Percentiles rank a stretch among this genome's conserved stretches.
Conservation (phyloP, 2,888 invertebrate genomes). For the Glyphotaelius pellucidus region DNA sequence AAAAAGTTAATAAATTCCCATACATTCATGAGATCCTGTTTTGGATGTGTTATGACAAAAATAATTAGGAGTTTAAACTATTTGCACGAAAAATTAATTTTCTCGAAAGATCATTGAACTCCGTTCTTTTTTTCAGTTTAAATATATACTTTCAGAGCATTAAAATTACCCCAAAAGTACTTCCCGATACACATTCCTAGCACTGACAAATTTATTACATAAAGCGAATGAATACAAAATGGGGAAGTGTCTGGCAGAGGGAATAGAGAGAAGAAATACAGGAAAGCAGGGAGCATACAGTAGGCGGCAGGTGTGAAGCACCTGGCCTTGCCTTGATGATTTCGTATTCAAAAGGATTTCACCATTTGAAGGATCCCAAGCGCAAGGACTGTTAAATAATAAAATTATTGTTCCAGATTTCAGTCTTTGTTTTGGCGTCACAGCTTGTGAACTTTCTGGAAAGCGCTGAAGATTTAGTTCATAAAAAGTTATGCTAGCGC, state of each 20-base stretch:
- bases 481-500: not conserved
- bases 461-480: not conserved
- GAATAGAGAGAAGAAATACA: not conserved
- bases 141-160: not conserved
- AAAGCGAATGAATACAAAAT: not conserved
- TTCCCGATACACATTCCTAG: not conserved
- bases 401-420: not conserved
- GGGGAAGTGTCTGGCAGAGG: not conserved
- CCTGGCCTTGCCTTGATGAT: slow-evolving; percentile 25
- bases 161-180: not conserved
- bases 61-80: too few species aligned
- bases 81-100: too few species aligned
- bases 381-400: not conserved
- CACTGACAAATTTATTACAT: not conserved
- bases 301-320: slow-evolving; percentile 46
- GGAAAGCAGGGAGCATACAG: not conserved
- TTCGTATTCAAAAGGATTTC: slow-evolving; percentile 19
- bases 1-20: too few species aligned
- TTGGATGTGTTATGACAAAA: too few species aligned
- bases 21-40: too few species aligned
- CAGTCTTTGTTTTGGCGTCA: not conserved
- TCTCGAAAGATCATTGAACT: not conserved
- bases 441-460: not conserved
- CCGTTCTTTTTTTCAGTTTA: not conserved
- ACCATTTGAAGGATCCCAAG: not conserved